phyloP scores from a whole-genome alignment of 1,140 invertebrate species.

The Nixonia krombeini region DNA sequence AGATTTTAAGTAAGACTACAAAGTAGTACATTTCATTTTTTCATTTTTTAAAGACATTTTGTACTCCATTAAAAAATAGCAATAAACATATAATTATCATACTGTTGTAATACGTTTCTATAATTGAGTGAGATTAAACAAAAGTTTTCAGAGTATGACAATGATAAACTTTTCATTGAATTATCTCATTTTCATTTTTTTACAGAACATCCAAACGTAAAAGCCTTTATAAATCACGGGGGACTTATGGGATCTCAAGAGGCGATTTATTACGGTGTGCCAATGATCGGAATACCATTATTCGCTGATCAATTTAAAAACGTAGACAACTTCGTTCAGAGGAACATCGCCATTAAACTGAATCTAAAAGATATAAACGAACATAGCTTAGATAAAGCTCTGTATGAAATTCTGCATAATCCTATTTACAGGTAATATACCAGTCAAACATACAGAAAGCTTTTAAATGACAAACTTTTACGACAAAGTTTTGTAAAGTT shows the following conservation, averaged over 20 bases:
- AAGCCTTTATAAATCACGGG: slow-evolving; percentile 70
- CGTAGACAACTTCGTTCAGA: slow-evolving; percentile 22
- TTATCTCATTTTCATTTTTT: too few species aligned
- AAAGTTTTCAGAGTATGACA: too few species aligned
- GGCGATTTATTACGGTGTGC: slow-evolving; percentile 66
- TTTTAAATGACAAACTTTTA: too few species aligned
- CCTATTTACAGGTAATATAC: slow-evolving; percentile 42
- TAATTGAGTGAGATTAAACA: too few species aligned
- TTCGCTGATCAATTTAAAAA: slow-evolving; percentile 55
- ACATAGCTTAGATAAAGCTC: slow-evolving; percentile 19
- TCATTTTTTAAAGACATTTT: not conserved
- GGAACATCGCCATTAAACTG: slow-evolving; percentile 22
- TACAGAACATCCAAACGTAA: slow-evolving; percentile 65
- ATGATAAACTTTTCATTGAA: too few species aligned
- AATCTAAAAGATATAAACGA: slow-evolving; percentile 20
- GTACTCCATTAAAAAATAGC: too few species aligned
- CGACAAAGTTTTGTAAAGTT: too few species aligned
- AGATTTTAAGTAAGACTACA: slow-evolving; percentile 36
- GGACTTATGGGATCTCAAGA: slow-evolving; percentile 70
- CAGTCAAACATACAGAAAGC: not conserved
- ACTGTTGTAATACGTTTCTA: too few species aligned
- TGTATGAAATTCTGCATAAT: slow-evolving; percentile 33
- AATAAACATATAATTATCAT: too few species aligned
- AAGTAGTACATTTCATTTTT: not conserved
- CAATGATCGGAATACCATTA: slow-evolving; percentile 68